phyloP scores from a whole-genome alignment of 2,888 invertebrate genomes.

The Altica lythri region DNA sequence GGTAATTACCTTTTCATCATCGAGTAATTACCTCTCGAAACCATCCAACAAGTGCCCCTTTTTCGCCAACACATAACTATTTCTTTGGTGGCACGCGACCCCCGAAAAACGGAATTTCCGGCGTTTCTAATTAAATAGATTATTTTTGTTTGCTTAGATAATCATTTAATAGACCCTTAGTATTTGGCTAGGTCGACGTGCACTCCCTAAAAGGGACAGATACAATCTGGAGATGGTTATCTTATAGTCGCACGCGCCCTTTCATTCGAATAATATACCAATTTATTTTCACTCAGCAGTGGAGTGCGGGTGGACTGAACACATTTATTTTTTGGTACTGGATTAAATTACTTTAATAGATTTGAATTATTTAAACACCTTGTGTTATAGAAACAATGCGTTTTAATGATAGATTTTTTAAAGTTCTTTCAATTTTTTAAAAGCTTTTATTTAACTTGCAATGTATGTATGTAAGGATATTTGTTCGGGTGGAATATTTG shows the following conservation, averaged over 20 bases:
- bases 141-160: conserved; percentile 61
- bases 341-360: too few species aligned
- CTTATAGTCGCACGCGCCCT: conserved; percentile 42
- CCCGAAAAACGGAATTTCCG: conserved; percentile 53
- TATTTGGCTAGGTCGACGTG: conserved; percentile 49
- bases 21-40: too few species aligned
- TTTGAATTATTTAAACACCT: too few species aligned
- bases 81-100: conserved; percentile 50
- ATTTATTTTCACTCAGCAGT: conserved; percentile 27
- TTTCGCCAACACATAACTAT: too few species aligned
- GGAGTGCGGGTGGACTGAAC: too few species aligned
- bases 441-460: too few species aligned
- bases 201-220: conserved; percentile 51
- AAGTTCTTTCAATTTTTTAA: not conserved
- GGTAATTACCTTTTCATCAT: too few species aligned
- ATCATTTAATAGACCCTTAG: conserved; percentile 58
- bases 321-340: too few species aligned
- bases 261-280: conserved; percentile 38
- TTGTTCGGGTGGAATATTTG: too few species aligned
- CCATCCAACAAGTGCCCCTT: too few species aligned
- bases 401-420: not conserved
- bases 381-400: too few species aligned
- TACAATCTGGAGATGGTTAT: conserved; percentile 47
- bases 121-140: conserved; percentile 59
- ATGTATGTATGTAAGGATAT: too few species aligned